A percentile compares a stretch with the other conserved stretches of the same genome.
These are phyloP conservation scores for Virgularia gustaviana DNA, from an alignment of 92 coral and sea anemone genomes.

Conservation along the genomic window DNA sequence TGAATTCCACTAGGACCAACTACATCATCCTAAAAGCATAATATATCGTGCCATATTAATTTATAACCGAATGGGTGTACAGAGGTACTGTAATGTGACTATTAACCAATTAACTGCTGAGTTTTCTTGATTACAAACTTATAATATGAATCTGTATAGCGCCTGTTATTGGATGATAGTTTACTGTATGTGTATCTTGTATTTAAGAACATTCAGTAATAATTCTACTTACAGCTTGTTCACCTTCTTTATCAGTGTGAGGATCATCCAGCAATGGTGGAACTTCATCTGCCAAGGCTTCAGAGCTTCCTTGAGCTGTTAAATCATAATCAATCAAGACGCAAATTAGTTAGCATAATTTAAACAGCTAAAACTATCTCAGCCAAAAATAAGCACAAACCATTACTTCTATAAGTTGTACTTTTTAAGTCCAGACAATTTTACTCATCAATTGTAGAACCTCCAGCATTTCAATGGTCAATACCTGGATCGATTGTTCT, in stretches of 20 bases:
- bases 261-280: background rate
- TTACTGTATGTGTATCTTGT: too few relatives aligned
- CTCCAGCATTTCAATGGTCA: background rate
- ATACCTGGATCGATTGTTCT: background rate
- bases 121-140: too few relatives aligned
- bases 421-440: too few relatives aligned
- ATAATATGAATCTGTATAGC: too few relatives aligned
- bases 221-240: constrained; percentile 12
- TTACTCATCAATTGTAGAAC: background rate
- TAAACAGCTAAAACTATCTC: too few relatives aligned
- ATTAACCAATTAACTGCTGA: background rate
- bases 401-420: too few relatives aligned
- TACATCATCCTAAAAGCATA: background rate
- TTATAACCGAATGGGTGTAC: background rate
- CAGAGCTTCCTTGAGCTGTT: background rate
- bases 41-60: background rate
- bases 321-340: too few relatives aligned
- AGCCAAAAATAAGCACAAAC: too few relatives aligned
- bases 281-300: background rate
- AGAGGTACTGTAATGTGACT: background rate
- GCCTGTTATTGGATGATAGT: too few relatives aligned
- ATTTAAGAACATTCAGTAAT: background rate
- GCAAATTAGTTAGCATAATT: too few relatives aligned
- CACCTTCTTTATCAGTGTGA: background rate
- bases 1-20: constrained; percentile 20